A percentile compares a stretch with the other conserved stretches of the same genome.
Evolutionary conservation across 2,888 invertebrate genomes (phyloP).

Genomic region (Pedicia rivosa): DNA sequence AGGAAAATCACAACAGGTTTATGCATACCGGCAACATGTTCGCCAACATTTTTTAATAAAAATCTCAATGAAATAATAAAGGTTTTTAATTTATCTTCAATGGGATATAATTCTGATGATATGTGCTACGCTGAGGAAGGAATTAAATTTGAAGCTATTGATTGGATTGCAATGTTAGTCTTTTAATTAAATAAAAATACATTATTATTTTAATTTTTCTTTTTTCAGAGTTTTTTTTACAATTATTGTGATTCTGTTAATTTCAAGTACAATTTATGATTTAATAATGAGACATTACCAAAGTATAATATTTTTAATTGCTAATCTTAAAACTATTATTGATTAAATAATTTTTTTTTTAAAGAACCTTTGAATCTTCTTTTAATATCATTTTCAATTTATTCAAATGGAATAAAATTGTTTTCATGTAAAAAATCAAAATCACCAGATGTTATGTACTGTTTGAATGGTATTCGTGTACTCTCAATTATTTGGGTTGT

Average conservation of each 20-base stretch:
- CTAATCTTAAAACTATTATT: background rate
- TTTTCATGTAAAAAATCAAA: conserved; percentile 23
- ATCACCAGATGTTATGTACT: conserved; percentile 27
- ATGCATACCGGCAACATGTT: conserved; percentile 26
- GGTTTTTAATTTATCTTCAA: no score
- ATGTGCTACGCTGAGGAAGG: conserved; percentile 21
- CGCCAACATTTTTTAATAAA: conserved; percentile 16
- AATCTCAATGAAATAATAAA: no score
- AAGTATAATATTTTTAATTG: conserved; percentile 19
- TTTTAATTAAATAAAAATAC: no score
- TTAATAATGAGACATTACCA: conserved; percentile 20
- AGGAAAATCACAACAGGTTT: no score
- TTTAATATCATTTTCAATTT: conserved; percentile 26
- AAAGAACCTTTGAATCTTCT: conserved; percentile 10
- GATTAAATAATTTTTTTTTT: background rate
- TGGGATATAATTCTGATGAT: conserved; percentile 15
- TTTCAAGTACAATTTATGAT: conserved; percentile 21
- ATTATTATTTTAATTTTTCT: background rate
- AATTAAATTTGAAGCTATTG: conserved; percentile 19
- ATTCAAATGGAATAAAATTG: conserved; percentile 30
- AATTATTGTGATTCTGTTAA: background rate
- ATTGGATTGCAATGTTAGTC: conserved; percentile 27
- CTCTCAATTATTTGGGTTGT: conserved; percentile 35
- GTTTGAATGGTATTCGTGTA: conserved; percentile 31
- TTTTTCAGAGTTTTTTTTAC: background rate